phyloP scores from a whole-genome alignment of 1,140 invertebrate genomes.

The Cotesia typhae region DNA sequence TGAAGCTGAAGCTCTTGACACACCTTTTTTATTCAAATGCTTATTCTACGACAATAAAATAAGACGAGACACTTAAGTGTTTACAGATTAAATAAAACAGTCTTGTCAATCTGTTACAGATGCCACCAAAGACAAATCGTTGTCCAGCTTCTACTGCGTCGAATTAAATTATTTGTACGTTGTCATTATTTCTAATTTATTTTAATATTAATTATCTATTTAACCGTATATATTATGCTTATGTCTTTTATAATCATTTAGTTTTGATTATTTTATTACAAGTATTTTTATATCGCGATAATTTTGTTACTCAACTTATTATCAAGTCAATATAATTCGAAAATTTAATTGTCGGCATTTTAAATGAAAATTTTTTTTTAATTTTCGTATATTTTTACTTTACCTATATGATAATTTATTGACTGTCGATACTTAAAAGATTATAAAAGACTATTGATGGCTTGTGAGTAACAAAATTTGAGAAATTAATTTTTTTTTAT shows the following conservation, averaged over 20 bases:
- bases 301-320: too few species aligned
- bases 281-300: not conserved
- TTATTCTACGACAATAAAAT: not conserved
- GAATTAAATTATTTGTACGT: constrained; percentile 45
- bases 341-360: too few species aligned
- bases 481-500: too few species aligned
- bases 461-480: too few species aligned
- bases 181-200: constrained; percentile 3
- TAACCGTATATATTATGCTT: not conserved
- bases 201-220: not conserved
- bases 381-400: too few species aligned
- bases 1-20: not conserved
- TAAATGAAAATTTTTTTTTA: too few species aligned
- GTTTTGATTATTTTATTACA: constrained; percentile 1
- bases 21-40: not conserved
- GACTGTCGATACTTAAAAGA: too few species aligned
- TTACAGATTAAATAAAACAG: constrained; percentile 17
- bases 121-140: constrained; percentile 50
- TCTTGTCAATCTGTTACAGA: constrained; percentile 56
- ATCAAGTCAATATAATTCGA: too few species aligned
- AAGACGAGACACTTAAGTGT: not conserved
- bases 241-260: not conserved
- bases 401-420: too few species aligned
- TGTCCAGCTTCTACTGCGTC: constrained; percentile 47
- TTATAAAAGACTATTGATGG: too few species aligned